Base-by-base conservation (phyloP, 2,113 vertebrate species). In the Spilogale gracilis region DNA sequence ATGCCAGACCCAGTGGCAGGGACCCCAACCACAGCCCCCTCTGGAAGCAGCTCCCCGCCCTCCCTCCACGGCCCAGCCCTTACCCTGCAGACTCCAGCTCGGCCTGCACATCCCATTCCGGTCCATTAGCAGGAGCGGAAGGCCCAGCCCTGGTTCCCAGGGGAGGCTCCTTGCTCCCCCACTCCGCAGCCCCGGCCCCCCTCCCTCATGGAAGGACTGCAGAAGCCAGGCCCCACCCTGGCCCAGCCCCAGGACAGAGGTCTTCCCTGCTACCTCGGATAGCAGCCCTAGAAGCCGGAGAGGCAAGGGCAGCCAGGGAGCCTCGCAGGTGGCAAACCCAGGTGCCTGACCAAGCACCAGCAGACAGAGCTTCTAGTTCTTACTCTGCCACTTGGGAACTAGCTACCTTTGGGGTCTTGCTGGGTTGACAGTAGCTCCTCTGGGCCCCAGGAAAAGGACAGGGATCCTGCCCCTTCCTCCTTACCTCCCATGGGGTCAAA, bases 71-170 rank as follows among this genome's bases (percentile, higher is more conserved):
- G 27, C 61, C 63, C 17, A 21, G 43, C 60, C 74, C 56, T 50
- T 16, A 20, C 84, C 56, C 54, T n/a, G 65, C 17, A 45, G 63
- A 69, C 30, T 27, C 58, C 50, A 17, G 32, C 56, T 65, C 30
- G 9, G 82, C 45, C 90, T 38, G 54, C 52, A 38, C 21, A 27
- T 11, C 58, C 52, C 82, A 91, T 38, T 52, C 58, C 0, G 3
- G 21, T 81, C 95, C 96, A 97, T 96, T 96, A 98, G 63, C 83
- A 32, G 50, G 71, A 89, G 89, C 82, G 5, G 0, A 79, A 96
- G 48, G 89, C 89, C 80, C 38, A 65, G 85, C 67, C 74, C 27
- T 9, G 9, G 56, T 32, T 91, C 96, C 85, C 93, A 17, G 52
- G 85, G 79, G 69, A 95, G 38, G 52, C 20, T 61, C 69, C 56